Evolutionary conservation across 1,140 invertebrate genomes (phyloP), one percentile per base, ranked within the genome.

Genomic region (Phymastichus coffea): DNA sequence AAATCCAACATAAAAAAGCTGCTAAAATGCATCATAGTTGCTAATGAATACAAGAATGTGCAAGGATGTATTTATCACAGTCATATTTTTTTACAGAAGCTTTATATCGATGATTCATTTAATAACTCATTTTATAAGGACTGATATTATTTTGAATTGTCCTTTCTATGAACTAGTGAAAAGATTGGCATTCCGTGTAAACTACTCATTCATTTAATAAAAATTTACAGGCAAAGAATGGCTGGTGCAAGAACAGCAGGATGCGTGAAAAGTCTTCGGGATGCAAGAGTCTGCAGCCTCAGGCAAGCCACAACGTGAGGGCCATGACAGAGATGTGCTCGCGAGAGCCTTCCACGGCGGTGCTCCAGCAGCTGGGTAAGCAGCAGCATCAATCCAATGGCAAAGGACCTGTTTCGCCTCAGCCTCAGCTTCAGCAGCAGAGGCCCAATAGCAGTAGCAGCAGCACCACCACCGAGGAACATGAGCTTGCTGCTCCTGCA

Each of bases 211-310:
- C n/a, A n/a, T n/a, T n/a, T n/a, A n/a, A n/a, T n/a, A n/a, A n/a
- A n/a, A n/a, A n/a, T n/a, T n/a, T n/a, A n/a, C n/a, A 64, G 67
- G 67, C 70, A 71, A 69, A 76, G 72, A 75, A 79, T 80, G 75
- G 78, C 63, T 76, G 67, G 63, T 66, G 65, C 62, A 70, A 69
- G 68, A 70, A 67, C 73, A 63, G 72, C 75, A 79, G 71, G 66
- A 80, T 80, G 78, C 78, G 76, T 67, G 77, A 79, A 69, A 79
- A 78, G 73, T 73, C 75, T 66, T 73, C 77, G 72, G 76, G 76
- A 78, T 78, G 78, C 77, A n/a, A n/a, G n/a, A n/a, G n/a, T n/a
- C n/a, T n/a, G n/a, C 72, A 75, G 72, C 66, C 74, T 77, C 73
- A 75, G 74, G 67, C 77, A 73, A 69, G 70, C 68, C 70, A 78